phyloP scores from a whole-genome alignment of 2,797 vertebrate genomes.

The Telmatherina bonti region DNA sequence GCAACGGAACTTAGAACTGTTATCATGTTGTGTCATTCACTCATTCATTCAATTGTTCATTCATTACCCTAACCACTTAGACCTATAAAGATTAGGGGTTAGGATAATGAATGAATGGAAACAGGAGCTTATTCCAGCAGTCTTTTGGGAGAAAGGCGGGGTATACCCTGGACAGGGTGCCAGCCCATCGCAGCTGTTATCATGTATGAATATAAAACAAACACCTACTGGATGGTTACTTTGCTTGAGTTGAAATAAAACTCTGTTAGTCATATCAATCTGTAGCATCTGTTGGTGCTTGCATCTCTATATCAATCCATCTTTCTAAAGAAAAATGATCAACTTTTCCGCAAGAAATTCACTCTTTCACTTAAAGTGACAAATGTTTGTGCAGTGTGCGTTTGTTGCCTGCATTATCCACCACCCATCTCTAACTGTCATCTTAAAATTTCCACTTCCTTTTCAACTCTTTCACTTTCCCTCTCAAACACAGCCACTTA shows the following conservation, averaged over 20 bases:
- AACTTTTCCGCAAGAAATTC: not conserved
- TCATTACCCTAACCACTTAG: too few relatives aligned
- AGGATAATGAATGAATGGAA: too few relatives aligned
- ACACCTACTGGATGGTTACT: not conserved
- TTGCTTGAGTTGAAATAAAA: not conserved
- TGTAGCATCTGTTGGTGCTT: not conserved
- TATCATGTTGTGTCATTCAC: too few relatives aligned
- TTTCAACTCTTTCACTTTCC: conserved; percentile 21
- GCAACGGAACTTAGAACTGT: not conserved
- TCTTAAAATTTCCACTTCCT: conserved; percentile 10
- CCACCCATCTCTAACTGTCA: conserved; percentile 16
- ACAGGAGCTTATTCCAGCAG: too few relatives aligned
- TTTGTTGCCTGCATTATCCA: conserved; percentile 13
- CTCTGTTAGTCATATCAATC: not conserved
- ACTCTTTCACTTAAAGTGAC: not conserved
- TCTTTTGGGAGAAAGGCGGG: too few relatives aligned
- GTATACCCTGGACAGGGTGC: too few relatives aligned
- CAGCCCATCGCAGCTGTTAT: too few relatives aligned
- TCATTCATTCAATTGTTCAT: too few relatives aligned
- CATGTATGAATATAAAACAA: not conserved
- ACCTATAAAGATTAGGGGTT: too few relatives aligned
- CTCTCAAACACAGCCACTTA: conserved; percentile 15
- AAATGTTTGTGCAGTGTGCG: conserved; percentile 4
- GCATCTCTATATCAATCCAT: not conserved
- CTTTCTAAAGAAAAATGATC: not conserved